phyloP scores from a whole-genome alignment of 2,888 invertebrate species.

The Theristus sp. region DNA sequence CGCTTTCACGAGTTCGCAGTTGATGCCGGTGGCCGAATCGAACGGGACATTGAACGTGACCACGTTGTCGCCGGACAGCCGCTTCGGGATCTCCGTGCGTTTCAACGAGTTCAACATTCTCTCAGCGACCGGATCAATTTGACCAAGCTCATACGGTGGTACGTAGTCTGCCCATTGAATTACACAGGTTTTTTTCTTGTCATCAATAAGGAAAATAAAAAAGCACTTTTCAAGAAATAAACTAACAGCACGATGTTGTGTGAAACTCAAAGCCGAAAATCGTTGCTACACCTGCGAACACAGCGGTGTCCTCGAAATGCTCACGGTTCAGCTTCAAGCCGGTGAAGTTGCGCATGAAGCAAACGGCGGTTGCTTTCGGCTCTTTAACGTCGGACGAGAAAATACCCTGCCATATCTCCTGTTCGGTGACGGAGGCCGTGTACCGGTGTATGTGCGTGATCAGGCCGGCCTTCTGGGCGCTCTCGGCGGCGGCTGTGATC shows the following conservation, averaged over 20 bases:
- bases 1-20: not conserved
- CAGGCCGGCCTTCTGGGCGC: no score
- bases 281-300: no score
- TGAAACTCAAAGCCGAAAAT: no score
- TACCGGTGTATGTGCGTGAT: constrained; percentile 37
- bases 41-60: not conserved
- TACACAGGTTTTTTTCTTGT: not conserved
- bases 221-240: not conserved
- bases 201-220: not conserved
- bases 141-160: not conserved
- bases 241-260: no score
- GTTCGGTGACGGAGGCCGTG: not conserved
- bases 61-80: not conserved
- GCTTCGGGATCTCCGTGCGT: not conserved
- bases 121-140: not conserved
- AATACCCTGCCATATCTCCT: constrained; percentile 2
- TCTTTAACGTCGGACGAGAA: not conserved
- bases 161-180: no score
- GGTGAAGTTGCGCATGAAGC: not conserved
- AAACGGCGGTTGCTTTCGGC: not conserved
- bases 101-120: not conserved
- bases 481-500: no score
- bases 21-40: not conserved
- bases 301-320: not conserved
- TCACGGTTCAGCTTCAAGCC: not conserved